phyloP scores from a whole-genome alignment of 2,797 vertebrate genomes.

The Myotis vivesi region DNA sequence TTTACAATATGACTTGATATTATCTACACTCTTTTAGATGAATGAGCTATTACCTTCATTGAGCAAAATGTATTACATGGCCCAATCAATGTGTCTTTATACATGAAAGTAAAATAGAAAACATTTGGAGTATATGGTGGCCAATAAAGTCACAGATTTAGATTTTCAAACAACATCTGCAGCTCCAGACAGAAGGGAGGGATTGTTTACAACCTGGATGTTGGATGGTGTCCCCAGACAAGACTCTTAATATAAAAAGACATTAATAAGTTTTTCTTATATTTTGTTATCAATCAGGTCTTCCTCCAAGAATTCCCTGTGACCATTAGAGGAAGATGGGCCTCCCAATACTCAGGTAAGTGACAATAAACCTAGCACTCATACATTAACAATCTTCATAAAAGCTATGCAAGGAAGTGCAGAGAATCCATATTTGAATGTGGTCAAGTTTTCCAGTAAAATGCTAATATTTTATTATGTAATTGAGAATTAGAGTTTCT shows the following conservation, averaged over 20 bases:
- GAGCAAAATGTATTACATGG: background rate
- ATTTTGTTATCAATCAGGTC: background rate
- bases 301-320: background rate
- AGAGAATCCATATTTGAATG: background rate
- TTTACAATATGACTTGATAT: background rate
- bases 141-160: background rate
- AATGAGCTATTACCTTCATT: background rate
- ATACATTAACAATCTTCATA: background rate
- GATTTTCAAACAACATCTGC: background rate
- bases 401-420: background rate
- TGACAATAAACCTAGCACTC: background rate
- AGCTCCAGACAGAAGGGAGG: background rate
- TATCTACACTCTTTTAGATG: background rate
- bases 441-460: background rate
- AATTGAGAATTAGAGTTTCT: background rate
- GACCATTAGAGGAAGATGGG: accelerated
- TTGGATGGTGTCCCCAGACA: background rate
- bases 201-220: background rate
- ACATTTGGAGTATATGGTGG: background rate
- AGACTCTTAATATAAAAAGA: background rate
- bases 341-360: background rate
- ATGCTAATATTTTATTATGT: background rate
- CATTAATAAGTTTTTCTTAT: background rate
- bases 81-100: background rate
- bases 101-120: background rate